These are phyloP conservation scores for Tetrapedia diversipes DNA, from an alignment of 2,888 invertebrate genomes.

Conservation along the genomic window DNA sequence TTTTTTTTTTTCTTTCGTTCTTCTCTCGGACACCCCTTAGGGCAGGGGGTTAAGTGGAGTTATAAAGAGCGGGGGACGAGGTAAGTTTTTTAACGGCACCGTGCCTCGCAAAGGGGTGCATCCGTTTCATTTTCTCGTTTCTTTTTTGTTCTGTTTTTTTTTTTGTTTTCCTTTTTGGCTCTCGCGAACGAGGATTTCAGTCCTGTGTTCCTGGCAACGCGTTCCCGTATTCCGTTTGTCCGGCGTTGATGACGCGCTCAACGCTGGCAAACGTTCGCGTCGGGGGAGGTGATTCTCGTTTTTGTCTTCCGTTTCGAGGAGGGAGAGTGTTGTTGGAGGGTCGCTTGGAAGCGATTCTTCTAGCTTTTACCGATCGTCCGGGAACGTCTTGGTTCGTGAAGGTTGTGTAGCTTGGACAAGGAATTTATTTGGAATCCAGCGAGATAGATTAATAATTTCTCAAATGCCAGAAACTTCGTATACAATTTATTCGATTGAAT, in stretches of 20 bases:
- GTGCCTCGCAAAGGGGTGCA: not conserved
- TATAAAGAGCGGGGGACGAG: not conserved
- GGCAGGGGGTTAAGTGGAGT: not conserved
- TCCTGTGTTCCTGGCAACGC: not conserved
- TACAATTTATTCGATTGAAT: no score
- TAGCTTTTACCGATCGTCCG: not conserved
- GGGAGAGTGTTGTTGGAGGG: not conserved
- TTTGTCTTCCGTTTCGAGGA: not conserved
- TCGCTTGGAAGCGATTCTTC: not conserved
- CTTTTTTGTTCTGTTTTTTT: no score
- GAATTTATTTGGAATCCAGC: no score
- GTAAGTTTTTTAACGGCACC: not conserved
- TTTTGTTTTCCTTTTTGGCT: not conserved
- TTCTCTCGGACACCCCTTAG: not conserved
- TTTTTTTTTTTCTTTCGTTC: not conserved
- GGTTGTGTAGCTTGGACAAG: not conserved
- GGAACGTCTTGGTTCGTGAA: no score
- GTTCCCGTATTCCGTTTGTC: conserved; percentile 14
- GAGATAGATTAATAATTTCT: no score
- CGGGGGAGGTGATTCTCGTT: not conserved
- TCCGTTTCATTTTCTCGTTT: no score
- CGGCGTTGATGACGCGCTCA: not conserved
- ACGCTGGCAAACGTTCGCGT: conserved; percentile 4
- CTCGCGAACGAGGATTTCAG: not conserved
- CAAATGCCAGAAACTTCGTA: no score